A percentile compares a stretch with the other conserved stretches of the same genome.
These are phyloP conservation scores for Drosophila mimica DNA, from an alignment of 2,888 invertebrate species.

Conservation along the genomic window DNA sequence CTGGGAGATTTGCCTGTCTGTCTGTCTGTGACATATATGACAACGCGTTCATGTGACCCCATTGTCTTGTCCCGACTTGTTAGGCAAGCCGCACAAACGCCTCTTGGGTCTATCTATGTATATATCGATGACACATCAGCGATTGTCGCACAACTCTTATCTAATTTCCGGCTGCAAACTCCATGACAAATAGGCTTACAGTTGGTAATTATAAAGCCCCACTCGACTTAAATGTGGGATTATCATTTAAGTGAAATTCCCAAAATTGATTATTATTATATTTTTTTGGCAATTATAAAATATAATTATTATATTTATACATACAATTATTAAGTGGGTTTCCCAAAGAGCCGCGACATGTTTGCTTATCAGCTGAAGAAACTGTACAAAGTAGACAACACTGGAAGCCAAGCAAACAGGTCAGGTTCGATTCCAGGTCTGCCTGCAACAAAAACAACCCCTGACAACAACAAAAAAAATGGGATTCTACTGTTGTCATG, in stretches of 20 bases:
- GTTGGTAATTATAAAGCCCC: not conserved
- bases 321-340: not conserved
- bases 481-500: not conserved
- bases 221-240: constrained; percentile 11
- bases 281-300: not conserved
- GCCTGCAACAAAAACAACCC: constrained; percentile 37
- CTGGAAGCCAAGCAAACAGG: not conserved
- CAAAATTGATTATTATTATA: not conserved
- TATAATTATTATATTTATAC: not conserved
- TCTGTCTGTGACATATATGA: constrained; percentile 29
- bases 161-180: constrained; percentile 44
- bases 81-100: constrained; percentile 14
- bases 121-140: constrained; percentile 7
- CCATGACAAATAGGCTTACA: constrained; percentile 10
- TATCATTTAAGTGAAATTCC: constrained; percentile 21
- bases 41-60: constrained; percentile 55
- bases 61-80: constrained; percentile 44
- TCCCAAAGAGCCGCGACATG: not conserved
- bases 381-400: constrained; percentile 12
- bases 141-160: constrained; percentile 19
- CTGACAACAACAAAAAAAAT: not conserved
- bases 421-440: not conserved
- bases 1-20: constrained; percentile 10
- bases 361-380: constrained; percentile 3
- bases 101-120: constrained; percentile 18